Percentiles rank a stretch among this genome's conserved stretches.
phyloP scores from a whole-genome alignment of 2,797 vertebrate species.

The Lophius americanus region DNA sequence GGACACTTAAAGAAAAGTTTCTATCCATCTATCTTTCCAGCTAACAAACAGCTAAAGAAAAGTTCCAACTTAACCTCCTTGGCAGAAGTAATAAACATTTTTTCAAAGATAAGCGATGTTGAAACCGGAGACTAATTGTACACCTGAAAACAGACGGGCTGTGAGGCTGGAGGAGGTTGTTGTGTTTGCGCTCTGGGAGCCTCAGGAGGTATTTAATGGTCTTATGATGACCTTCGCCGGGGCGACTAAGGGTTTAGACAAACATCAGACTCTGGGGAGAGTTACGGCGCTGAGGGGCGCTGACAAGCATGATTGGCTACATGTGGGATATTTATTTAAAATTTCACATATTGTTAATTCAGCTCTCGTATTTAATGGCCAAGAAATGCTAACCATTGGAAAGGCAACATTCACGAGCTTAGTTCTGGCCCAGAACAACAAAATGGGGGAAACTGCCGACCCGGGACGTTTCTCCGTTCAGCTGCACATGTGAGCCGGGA shows the following conservation, averaged over 20 bases:
- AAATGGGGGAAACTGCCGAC: constrained; percentile 37
- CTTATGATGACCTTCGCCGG: constrained; percentile 43
- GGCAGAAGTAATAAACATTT: neutral
- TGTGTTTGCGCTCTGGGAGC: constrained; percentile 16
- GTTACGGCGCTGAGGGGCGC: constrained; percentile 37
- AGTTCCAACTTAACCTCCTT: too few relatives aligned
- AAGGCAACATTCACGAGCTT: constrained; percentile 38
- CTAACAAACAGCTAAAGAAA: too few relatives aligned
- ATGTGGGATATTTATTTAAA: constrained; percentile 55
- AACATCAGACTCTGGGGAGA: constrained; percentile 44
- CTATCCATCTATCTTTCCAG: too few relatives aligned
- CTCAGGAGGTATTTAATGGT: constrained; percentile 40
- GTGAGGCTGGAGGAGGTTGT: constrained; percentile 2
- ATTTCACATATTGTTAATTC: constrained; percentile 51
- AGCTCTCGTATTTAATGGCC: constrained; percentile 34
- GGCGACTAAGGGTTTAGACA: constrained; percentile 40
- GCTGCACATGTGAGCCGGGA: constrained; percentile 48
- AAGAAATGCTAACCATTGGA: constrained; percentile 54
- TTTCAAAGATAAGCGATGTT: neutral
- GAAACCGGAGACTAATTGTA: neutral
- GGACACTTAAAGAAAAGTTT: too few relatives aligned
- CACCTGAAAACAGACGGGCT: neutral
- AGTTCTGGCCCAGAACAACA: constrained; percentile 34
- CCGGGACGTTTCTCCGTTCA: constrained; percentile 31
- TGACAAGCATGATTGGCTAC: constrained; percentile 47